Percentiles rank a stretch among this genome's conserved stretches.
These are phyloP conservation scores for Dorcus parallelipipedus DNA, from an alignment of 2,888 invertebrate genomes.

Conservation along the genomic window DNA sequence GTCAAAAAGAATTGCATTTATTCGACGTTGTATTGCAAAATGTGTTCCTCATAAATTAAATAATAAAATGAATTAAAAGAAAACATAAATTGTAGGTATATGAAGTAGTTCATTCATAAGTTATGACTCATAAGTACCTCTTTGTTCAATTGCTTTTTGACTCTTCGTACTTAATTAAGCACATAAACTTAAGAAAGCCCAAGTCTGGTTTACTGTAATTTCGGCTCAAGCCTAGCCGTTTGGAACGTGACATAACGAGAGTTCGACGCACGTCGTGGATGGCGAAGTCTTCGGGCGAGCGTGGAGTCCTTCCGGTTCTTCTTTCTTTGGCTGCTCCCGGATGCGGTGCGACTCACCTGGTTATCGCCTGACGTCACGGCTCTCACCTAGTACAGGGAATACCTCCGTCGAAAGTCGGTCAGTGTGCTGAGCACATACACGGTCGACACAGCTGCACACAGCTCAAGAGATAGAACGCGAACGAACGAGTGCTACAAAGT, in stretches of 20 bases:
- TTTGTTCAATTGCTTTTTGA: too few species aligned
- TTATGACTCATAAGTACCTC: too few species aligned
- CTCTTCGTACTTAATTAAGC: too few species aligned
- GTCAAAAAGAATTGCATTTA: too few species aligned
- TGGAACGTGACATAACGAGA: not conserved
- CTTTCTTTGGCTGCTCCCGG: constrained; percentile 22
- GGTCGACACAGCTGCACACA: constrained; percentile 9
- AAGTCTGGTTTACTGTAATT: too few species aligned
- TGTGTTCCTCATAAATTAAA: too few species aligned
- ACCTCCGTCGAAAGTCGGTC: constrained; percentile 27
- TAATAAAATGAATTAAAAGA: too few species aligned
- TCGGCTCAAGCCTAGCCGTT: too few species aligned
- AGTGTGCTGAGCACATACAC: constrained; percentile 23
- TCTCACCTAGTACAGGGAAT: constrained; percentile 22
- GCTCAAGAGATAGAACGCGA: constrained; percentile 6
- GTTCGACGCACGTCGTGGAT: not conserved
- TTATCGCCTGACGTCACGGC: constrained; percentile 22
- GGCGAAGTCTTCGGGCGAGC: not conserved
- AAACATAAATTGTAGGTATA: too few species aligned
- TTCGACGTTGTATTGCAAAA: too few species aligned
- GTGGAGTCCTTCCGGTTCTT: constrained; percentile 7
- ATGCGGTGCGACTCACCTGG: constrained; percentile 21
- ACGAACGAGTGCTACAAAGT: not conserved
- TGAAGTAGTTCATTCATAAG: too few species aligned
- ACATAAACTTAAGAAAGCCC: too few species aligned